Evolutionary conservation across 2,113 vertebrate species (phyloP).

Genomic region (Chrysochloris asiatica): DNA sequence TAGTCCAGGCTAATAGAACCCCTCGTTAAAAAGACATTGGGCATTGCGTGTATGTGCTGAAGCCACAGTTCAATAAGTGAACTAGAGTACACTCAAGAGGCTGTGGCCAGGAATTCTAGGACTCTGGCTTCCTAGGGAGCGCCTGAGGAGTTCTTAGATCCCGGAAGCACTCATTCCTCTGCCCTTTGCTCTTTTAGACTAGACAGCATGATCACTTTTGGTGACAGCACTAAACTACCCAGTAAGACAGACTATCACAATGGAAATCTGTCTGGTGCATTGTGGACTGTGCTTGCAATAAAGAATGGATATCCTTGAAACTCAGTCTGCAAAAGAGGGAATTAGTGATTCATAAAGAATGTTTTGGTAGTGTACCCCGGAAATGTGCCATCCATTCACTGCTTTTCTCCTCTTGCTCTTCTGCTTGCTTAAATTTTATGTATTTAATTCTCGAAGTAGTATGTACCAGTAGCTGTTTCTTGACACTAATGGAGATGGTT

Average conservation of each 20-base stretch:
- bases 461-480: conserved; percentile 88
- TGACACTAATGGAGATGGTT: conserved; percentile 91
- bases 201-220: conserved; percentile 78
- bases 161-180: conserved; percentile 83
- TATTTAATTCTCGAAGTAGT: conserved; percentile 90
- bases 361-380: conserved; percentile 89
- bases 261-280: conserved; percentile 85
- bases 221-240: conserved; percentile 84
- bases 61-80: conserved; percentile 80
- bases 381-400: conserved; percentile 91
- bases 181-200: conserved; percentile 81
- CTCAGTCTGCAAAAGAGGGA: conserved; percentile 80
- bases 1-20: conserved; percentile 77
- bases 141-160: conserved; percentile 77
- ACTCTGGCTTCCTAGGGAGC: conserved; percentile 82
- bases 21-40: conserved; percentile 68
- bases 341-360: conserved; percentile 85
- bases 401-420: conserved; percentile 87
- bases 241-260: conserved; percentile 82
- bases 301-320: conserved; percentile 82
- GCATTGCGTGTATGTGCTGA: conserved; percentile 80
- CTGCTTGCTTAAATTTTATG: conserved; percentile 88
- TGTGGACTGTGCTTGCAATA: conserved; percentile 87
- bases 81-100: conserved; percentile 73
- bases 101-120: conserved; percentile 81